Evolutionary conservation across 2,113 vertebrate genomes (phyloP).

Genomic region (Pelmatolapia mariae): DNA sequence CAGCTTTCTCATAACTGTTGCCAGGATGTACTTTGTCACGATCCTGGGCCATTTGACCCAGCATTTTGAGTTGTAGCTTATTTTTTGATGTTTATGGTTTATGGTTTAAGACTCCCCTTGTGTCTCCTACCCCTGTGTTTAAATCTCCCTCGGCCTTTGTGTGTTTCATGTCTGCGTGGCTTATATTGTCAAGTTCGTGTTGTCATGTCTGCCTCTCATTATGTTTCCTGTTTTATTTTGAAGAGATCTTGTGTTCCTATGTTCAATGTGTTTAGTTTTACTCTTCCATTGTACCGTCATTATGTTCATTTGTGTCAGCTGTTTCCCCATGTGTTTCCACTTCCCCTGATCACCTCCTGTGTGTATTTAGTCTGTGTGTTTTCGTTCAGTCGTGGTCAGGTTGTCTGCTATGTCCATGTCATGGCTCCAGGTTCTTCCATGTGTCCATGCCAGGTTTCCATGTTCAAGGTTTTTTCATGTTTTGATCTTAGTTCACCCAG

Average conservation of each 20-base stretch:
- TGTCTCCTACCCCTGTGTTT: neutral
- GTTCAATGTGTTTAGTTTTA: neutral
- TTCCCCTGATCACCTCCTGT: neutral
- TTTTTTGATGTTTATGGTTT: neutral
- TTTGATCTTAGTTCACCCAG: neutral
- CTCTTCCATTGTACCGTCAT: fast-evolving
- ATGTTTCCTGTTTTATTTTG: neutral
- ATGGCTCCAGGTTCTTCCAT: fast-evolving
- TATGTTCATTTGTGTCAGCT: neutral
- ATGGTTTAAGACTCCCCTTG: neutral
- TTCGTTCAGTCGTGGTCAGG: fast-evolving
- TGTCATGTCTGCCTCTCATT: neutral
- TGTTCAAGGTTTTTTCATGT: fast-evolving
- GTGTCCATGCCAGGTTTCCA: fast-evolving
- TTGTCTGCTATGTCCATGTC: fast-evolving
- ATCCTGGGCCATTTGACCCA: neutral
- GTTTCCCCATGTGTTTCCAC: neutral
- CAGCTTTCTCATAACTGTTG: neutral
- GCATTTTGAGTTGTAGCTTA: neutral
- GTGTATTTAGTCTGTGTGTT: neutral
- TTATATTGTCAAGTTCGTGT: fast-evolving
- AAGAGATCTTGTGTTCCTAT: neutral
- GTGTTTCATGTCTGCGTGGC: neutral
- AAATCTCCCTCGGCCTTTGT: fast-evolving
- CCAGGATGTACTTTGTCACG: neutral